Evolutionary conservation across 2,888 invertebrate species (phyloP).

Genomic region (Mesochorus sp.): DNA sequence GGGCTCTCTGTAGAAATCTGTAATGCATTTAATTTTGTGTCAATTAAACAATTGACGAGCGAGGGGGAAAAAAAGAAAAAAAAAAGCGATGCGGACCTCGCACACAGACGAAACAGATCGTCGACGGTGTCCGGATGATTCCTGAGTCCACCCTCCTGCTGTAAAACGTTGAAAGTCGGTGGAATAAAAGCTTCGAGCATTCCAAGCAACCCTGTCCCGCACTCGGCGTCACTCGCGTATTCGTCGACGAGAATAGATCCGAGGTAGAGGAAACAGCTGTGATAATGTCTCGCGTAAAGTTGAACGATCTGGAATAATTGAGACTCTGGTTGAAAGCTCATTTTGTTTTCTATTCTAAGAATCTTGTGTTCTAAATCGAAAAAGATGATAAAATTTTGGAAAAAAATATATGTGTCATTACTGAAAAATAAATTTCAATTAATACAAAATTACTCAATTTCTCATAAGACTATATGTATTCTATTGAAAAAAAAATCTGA

Average conservation of each 20-base stretch:
- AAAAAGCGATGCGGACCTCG: slow-evolving; percentile 81
- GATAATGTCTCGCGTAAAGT: slow-evolving; percentile 90
- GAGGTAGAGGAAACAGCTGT: slow-evolving; percentile 95
- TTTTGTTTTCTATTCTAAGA: too few relatives aligned
- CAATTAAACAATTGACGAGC: too few relatives aligned
- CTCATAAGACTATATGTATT: too few relatives aligned
- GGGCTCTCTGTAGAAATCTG: slow-evolving; percentile 93
- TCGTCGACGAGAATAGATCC: slow-evolving; percentile 96
- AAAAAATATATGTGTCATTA: slow-evolving; percentile 16
- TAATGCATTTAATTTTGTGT: slow-evolving; percentile 69
- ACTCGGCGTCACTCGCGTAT: slow-evolving; percentile 88
- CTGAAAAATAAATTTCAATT: background rate
- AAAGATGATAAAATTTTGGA: too few relatives aligned
- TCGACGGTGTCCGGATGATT: slow-evolving; percentile 99
- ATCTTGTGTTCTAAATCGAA: too few relatives aligned
- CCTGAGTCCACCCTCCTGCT: slow-evolving; percentile 90
- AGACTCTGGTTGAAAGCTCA: too few relatives aligned
- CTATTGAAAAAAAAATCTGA: background rate
- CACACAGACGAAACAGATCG: slow-evolving; percentile 95
- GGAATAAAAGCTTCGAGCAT: slow-evolving; percentile 93
- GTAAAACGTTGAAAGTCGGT: slow-evolving; percentile 91
- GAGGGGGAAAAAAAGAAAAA: background rate
- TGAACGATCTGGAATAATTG: slow-evolving; percentile 85
- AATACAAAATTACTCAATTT: background rate
- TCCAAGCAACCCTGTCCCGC: slow-evolving; percentile 90